Evolutionary conservation across 2,888 invertebrate genomes (phyloP), one percentile per base, ranked within the genome.

Genomic region (Tillus elongatus): DNA sequence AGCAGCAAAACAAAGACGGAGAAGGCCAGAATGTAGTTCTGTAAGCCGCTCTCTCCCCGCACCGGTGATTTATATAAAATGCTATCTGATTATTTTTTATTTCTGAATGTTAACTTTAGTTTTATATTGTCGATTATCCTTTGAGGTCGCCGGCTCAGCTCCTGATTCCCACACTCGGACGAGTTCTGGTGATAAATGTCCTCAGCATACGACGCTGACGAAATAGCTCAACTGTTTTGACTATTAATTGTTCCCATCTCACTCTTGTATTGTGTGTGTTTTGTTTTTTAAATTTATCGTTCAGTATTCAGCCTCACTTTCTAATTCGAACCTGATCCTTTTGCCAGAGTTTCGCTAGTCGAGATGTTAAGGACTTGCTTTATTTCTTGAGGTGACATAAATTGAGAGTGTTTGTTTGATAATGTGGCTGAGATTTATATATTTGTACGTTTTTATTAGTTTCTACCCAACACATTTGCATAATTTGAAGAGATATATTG

Each of bases 61-160:
- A 45, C 45, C 55, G 51, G 61, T 65, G 65, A 64, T 65, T 65
- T 65, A 64, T 64, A 63, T 60, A 58, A 62, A 62, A 63, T 60
- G 60, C 56, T 62, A 59, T 61, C 61, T 60, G 64, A 64, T 63
- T 61, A 62, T 63, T 62, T 61, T 61, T 63, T 58, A 57, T 58
- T 64, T 63, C 61, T 61, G 61, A 64, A 65, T 64, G 64, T 65
- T 64, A 63, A 63, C 63, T 60, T 63, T 58, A 60, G 61, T 63
- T 64, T 64, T 64, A 65, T 64, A 65, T 64, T 65, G 64, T 65
- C 63, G 64, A 63, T 61, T 62, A 57, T 57, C 61, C 61, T 64
- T 66, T 62, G 63, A 59, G 50, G 52, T 53, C 49, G 59, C 62
- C 61, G 63, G 53, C 51, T 45, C 50, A 52, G 61, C 61, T 61